Evolutionary conservation across 2,888 invertebrate species (phyloP), one percentile per base, ranked within the genome.

Genomic region (Phortica okadai): DNA sequence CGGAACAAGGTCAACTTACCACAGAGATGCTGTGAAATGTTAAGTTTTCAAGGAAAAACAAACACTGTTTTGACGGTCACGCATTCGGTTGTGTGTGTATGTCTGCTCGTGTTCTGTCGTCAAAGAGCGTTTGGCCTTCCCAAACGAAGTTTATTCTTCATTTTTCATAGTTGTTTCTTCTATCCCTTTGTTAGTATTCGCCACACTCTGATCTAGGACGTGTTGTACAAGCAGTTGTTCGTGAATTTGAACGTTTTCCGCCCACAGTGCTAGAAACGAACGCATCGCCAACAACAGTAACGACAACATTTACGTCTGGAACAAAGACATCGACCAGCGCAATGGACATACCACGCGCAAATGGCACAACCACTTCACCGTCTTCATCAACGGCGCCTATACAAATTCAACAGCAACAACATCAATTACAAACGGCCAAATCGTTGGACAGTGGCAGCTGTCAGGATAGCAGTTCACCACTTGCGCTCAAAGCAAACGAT

Each of bases 141-240:
- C 6, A 45, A 45, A 10, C 45, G 45, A 45, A 6, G 45, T 45
- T 45, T 45, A 45, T 1, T 6, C 10, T 6, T 8, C 45, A 6
- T 45, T 45, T 45, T 45, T 0, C 6, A 8, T 45, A 8, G 0
- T 10, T 45, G 10, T 45, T 45, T 45, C 10, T 6, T 45, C 7
- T 10, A 8, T 45, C 10, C 10, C 1, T 6, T 10, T 45, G 6
- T 45, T 80, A 95, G 93, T 96, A 94, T 87, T 95, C 95, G 21
- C 92, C 94, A 62, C 95, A 96, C 91, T 96, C 96, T 0, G 96
- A 96, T 91, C 92, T 96, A 81, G 96, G 96, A 0, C 93, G 96
- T 76, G 94, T 96, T 3, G 96, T 96, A 0, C 96, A 96, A 90
- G 96, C 95, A 25, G 95, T 96, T 70, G 95, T 95, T 79, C 92